Evolutionary conservation across 1,140 invertebrate species (phyloP), one percentile per base, ranked within the genome.

Genomic region (Pygmarrhopalites habei): DNA sequence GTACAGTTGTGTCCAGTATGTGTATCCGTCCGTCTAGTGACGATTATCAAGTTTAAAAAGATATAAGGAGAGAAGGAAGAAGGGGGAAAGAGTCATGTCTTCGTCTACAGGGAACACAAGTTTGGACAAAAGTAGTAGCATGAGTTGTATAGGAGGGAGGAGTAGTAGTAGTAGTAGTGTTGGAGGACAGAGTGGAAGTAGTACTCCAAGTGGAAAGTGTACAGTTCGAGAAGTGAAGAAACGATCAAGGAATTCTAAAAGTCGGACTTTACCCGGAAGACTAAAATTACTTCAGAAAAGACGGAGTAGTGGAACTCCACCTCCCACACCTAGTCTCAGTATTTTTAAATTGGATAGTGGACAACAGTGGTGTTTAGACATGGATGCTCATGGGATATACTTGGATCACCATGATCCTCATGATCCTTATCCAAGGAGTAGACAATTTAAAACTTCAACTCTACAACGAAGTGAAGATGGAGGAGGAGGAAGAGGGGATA

Each of bases 141-240:
- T 52, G 10, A 52, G 49, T 52, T 52, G 49, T 52, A 26, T 26
- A 10, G 49, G 49, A 10, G 49, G 49, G 10, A 19, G 46, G 12
- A 21, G 23, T 41, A 19, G 44, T 47, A 10, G 7, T 47, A 19
- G 44, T 26, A 52, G 49, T 26, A 28, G 4, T 47, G n/a, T 5
- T 47, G 44, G 44, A 25, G n/a, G 23, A 12, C 4, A 47, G 5
- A 12, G 7, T n/a, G 7, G 5, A 19, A 25, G 23, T 41, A 29
- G 60, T 23, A 29, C 49, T 41, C 23, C 23, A 19, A 35, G 46
- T 55, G 60, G 60, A 44, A 69, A 62, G 41, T 62, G 53, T n/a
- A 70, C 68, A 19, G 68, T 70, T 15, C 58, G 68, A 1, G 68
- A 70, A 62, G 60, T 70, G 47, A 70, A 70, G 57, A 66, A 67